A percentile compares a stretch with the other conserved stretches of the same genome.
Evolutionary conservation across 2,113 vertebrate species (phyloP).

Genomic region (Bubo bubo): DNA sequence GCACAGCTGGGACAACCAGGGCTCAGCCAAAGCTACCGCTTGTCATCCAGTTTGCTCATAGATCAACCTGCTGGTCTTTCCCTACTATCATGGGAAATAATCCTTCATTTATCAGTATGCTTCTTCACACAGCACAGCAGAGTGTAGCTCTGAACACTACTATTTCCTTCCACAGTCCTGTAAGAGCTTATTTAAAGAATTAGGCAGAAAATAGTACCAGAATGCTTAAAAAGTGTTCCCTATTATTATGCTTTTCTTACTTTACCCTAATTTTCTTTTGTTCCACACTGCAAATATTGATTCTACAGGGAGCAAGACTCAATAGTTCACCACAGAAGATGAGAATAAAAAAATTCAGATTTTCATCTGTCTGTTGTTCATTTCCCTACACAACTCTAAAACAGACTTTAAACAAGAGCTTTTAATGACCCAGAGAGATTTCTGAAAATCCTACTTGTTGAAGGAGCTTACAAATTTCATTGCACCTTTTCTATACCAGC

Average conservation of each 20-base stretch:
- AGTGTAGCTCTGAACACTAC: background rate
- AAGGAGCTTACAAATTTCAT: background rate
- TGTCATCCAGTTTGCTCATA: background rate
- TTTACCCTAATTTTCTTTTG: background rate
- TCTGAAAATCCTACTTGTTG: background rate
- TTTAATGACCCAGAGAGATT: background rate
- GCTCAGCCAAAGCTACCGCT: background rate
- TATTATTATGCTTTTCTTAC: background rate
- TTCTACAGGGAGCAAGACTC: background rate
- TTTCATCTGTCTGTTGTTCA: background rate
- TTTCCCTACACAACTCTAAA: background rate
- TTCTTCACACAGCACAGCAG: background rate
- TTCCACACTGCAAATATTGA: background rate
- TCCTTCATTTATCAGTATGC: background rate
- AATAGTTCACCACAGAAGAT: background rate
- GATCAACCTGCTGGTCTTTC: background rate
- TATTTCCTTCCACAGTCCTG: background rate
- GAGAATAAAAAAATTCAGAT: background rate
- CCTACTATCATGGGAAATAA: background rate
- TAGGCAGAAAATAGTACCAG: background rate
- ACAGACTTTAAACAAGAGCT: background rate
- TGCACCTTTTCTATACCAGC: background rate
- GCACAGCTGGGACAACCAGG: background rate
- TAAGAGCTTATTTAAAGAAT: background rate
- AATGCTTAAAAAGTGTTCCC: background rate